These are phyloP conservation scores for Lycodopsis pacificus DNA, from an alignment of 2,797 vertebrate species.

Conservation along the genomic window DNA sequence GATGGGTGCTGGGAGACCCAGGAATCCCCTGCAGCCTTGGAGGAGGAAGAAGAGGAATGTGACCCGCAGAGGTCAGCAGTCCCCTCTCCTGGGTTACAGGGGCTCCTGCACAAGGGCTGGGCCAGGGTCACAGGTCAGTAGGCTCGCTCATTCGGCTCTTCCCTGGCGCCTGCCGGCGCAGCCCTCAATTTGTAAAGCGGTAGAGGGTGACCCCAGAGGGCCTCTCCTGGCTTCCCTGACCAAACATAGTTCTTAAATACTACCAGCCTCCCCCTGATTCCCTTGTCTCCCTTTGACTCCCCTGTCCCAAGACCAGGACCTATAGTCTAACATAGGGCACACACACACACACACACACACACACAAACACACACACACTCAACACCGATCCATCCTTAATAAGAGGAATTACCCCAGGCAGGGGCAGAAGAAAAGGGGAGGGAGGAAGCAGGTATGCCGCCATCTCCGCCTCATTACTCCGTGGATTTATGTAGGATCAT, in stretches of 20 bases:
- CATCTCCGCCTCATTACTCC: slow-evolving; percentile 81
- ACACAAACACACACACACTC: slow-evolving; percentile 36
- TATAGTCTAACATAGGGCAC: slow-evolving; percentile 41
- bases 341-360: slow-evolving; percentile 4
- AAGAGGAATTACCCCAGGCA: slow-evolving; percentile 82
- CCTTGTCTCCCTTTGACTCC: slow-evolving; percentile 64
- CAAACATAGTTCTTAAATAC: slow-evolving; percentile 86
- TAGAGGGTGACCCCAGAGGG: slow-evolving; percentile 84
- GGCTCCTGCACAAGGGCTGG: slow-evolving; percentile 80
- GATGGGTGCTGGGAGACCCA: slow-evolving; percentile 79
- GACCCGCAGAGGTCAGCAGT: slow-evolving; percentile 82
- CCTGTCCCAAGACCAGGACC: slow-evolving; percentile 65
- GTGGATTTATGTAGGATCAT: slow-evolving; percentile 84
- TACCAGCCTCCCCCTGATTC: slow-evolving; percentile 83
- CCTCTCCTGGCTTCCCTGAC: slow-evolving; percentile 83
- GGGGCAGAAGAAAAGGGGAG: slow-evolving; percentile 50
- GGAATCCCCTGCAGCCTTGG: slow-evolving; percentile 82
- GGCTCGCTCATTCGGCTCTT: slow-evolving; percentile 83
- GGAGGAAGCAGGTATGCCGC: slow-evolving; percentile 72
- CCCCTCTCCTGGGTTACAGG: slow-evolving; percentile 83
- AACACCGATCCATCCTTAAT: slow-evolving; percentile 77
- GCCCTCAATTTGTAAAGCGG: slow-evolving; percentile 88
- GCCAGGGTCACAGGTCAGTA: slow-evolving; percentile 87
- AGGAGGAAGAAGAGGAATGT: slow-evolving; percentile 83
- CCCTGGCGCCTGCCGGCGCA: slow-evolving; percentile 89